These are phyloP conservation scores for Argyresthia albistria DNA, from an alignment of 2,888 invertebrate genomes.

Conservation along the genomic window DNA sequence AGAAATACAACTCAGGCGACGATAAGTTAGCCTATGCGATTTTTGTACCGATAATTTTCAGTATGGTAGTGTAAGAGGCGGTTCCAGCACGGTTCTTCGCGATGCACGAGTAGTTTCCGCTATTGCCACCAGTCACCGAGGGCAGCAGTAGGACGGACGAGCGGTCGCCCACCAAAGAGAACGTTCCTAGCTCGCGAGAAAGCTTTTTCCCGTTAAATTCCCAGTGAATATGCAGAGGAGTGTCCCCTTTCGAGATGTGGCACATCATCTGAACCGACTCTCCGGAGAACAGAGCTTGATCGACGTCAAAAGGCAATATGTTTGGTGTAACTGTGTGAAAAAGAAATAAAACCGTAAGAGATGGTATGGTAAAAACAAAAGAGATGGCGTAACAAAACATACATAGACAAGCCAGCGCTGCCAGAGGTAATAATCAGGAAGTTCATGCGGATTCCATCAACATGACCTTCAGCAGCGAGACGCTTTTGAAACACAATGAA, in stretches of 20 bases:
- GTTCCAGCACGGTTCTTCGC: conserved; percentile 69
- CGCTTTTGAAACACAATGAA: conserved; percentile 23
- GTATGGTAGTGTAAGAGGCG: conserved; percentile 57
- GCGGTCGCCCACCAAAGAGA: conserved; percentile 52
- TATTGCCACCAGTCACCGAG: conserved; percentile 60
- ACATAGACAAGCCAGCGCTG: conserved; percentile 32
- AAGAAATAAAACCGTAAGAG: conserved; percentile 20
- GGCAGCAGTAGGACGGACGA: conserved; percentile 66
- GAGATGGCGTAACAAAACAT: conserved; percentile 19
- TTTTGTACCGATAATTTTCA: conserved; percentile 65
- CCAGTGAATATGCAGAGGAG: conserved; percentile 77
- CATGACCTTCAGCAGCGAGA: conserved; percentile 34
- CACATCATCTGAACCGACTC: conserved; percentile 76
- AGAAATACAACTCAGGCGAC: conserved; percentile 14
- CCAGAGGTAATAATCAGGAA: conserved; percentile 33
- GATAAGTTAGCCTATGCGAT: conserved; percentile 12
- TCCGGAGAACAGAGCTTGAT: conserved; percentile 74
- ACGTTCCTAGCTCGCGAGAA: conserved; percentile 59
- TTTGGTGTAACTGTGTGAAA: conserved; percentile 62
- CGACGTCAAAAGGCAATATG: conserved; percentile 76
- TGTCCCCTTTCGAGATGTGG: conserved; percentile 76
- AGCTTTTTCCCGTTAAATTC: conserved; percentile 67
- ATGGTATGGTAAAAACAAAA: conserved; percentile 14
- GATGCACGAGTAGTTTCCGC: conserved; percentile 72
- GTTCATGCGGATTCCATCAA: conserved; percentile 52